Evolutionary conservation across 2,113 vertebrate genomes (phyloP), one percentile per base, ranked within the genome.

Genomic region (Rhynchomys soricoides): DNA sequence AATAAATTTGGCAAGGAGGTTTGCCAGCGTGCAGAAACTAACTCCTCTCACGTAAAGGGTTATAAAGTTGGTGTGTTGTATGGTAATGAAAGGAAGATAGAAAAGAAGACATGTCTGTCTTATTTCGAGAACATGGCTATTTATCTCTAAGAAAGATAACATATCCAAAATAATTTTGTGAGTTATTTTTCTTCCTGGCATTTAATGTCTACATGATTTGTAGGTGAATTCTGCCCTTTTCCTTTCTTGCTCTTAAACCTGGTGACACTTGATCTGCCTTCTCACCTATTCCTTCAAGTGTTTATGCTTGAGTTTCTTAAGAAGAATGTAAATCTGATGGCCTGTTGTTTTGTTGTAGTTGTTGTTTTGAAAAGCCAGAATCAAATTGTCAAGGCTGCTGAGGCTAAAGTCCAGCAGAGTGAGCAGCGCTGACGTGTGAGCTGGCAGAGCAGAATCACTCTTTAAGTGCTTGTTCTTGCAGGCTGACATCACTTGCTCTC

Each of bases 241-340:
- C 87, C 70, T 94, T 57, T 91, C 3, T 50, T 95, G 73, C 29
- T 95, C 73, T 82, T 93, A 85, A 95, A 57, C 11, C 48, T 94
- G 1, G 93, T 81, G 92, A 97, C 97, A 89, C 96, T 97, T 89
- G 97, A 97, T 96, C 94, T 97, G 95, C 96, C 96, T 95, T 82
- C 93, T 85, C 0, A 87, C 24, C 0, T 93, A 10, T 97, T 96
- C 92, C 98, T 97, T 98, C 85, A 94, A 93, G 95, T 22, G 66
- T 97, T 97, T 81, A 26, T 73, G 0, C 94, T 79, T 92, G 91
- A 97, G 96, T 96, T 98, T 98, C 93, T 89, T 97, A 96, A 88
- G 91, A 91, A 83, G 37, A 95, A 92, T 95, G 88, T 93, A 97
- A 16, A 91, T 97, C 73, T 75, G 90, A 71, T 93, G 86, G 22